phyloP scores from a whole-genome alignment of 2,888 invertebrate genomes.

The Ormyrus pomaceus region DNA sequence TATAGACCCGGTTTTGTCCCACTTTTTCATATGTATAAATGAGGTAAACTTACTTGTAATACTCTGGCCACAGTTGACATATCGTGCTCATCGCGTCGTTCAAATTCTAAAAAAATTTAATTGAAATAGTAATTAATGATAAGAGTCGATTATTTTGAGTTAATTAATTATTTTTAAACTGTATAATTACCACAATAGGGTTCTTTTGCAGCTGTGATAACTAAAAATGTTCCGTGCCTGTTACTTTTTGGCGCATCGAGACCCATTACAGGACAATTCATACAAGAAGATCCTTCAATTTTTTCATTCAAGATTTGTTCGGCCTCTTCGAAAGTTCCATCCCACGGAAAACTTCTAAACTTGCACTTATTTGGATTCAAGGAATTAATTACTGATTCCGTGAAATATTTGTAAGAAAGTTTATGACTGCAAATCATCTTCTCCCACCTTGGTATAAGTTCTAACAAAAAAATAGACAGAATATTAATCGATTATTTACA shows the following conservation, averaged over 20 bases:
- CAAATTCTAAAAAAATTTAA: too few species aligned
- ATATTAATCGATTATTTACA: not conserved
- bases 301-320: not conserved
- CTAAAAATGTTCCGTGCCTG: slow-evolving; percentile 37
- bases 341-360: slow-evolving; percentile 38
- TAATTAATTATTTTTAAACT: too few species aligned
- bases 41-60: too few species aligned
- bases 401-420: slow-evolving; percentile 79
- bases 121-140: too few species aligned
- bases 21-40: too few species aligned
- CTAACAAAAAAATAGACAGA: slow-evolving; percentile 7
- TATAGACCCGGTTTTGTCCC: too few species aligned
- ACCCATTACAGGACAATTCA: slow-evolving; percentile 44
- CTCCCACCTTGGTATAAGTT: slow-evolving; percentile 56
- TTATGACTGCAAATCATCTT: slow-evolving; percentile 80
- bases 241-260: slow-evolving; percentile 25
- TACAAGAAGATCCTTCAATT: not conserved
- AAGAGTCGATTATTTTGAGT: too few species aligned
- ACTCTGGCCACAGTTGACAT: too few species aligned
- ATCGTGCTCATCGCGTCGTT: too few species aligned
- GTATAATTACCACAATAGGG: slow-evolving; percentile 26
- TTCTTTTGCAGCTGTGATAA: slow-evolving; percentile 21
- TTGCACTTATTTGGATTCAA: not conserved
- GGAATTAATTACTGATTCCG: slow-evolving; percentile 75
- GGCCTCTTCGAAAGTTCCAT: slow-evolving; percentile 46